Percentiles rank a stretch among this genome's conserved stretches.
Conservation (phyloP, 2,888 invertebrate genomes). For the Ametastegia equiseti region DNA sequence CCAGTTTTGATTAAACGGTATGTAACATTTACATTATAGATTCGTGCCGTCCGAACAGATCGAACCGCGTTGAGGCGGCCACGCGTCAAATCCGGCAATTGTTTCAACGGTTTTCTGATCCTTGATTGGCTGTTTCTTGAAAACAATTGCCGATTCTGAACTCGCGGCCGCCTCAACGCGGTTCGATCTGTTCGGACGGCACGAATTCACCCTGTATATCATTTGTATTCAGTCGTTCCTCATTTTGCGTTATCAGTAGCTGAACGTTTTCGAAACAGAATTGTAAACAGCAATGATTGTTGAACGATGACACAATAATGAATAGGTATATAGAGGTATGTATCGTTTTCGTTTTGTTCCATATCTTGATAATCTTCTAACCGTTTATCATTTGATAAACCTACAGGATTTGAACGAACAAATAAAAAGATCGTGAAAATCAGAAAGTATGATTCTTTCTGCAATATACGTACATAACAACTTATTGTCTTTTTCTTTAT, state of each 20-base stretch:
- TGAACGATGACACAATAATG: neutral
- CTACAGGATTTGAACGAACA: neutral
- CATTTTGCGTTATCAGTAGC: constrained; percentile 5
- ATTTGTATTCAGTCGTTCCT: neutral
- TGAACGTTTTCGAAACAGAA: neutral
- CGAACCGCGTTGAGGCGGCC: too few relatives aligned
- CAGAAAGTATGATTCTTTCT: neutral
- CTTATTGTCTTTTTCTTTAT: too few relatives aligned
- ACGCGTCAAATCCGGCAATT: too few relatives aligned
- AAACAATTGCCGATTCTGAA: too few relatives aligned
- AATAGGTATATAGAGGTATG: neutral
- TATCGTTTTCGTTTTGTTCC: neutral
- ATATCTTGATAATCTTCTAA: neutral
- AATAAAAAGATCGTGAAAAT: neutral
- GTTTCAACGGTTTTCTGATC: too few relatives aligned
- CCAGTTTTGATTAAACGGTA: neutral
- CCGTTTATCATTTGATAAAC: neutral
- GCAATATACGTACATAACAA: too few relatives aligned
- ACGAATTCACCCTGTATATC: too few relatives aligned
- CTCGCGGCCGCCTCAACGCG: too few relatives aligned
- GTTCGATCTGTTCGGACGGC: too few relatives aligned
- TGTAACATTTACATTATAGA: too few relatives aligned
- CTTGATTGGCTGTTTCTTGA: too few relatives aligned
- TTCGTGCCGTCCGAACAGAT: too few relatives aligned
- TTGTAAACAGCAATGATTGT: neutral